Conservation (phyloP, 2,797 vertebrate species). For the Acomys russatus region DNA sequence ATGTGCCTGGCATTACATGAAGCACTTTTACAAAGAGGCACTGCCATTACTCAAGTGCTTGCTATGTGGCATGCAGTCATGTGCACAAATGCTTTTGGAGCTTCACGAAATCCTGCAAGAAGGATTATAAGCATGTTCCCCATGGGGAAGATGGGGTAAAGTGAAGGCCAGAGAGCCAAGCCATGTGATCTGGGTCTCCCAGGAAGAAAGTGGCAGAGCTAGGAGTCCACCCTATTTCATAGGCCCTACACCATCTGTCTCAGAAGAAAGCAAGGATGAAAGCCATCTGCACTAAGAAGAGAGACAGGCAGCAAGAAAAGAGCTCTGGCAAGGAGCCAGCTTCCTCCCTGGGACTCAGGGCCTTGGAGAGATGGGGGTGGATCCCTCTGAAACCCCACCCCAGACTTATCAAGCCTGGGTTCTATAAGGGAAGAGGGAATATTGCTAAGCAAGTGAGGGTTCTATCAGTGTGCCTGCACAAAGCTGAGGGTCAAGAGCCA, state of each 20-base stretch:
- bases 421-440: background rate
- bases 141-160: background rate
- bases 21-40: constrained; percentile 40
- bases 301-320: background rate
- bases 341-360: background rate
- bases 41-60: background rate
- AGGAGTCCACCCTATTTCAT: background rate
- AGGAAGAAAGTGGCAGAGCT: constrained; percentile 39
- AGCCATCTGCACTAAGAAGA: background rate
- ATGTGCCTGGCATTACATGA: constrained; percentile 32
- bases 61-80: background rate
- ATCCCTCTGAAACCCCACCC: background rate
- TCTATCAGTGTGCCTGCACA: background rate
- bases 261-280: background rate
- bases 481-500: background rate
- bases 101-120: background rate
- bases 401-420: background rate
- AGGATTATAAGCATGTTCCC: background rate
- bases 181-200: background rate
- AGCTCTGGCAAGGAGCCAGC: background rate
- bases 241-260: background rate
- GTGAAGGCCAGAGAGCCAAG: background rate
- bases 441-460: background rate
- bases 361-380: background rate
- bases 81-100: background rate